phyloP scores from a whole-genome alignment of 92 coral and sea anemone genomes.

The Micromussa lordhowensis region DNA sequence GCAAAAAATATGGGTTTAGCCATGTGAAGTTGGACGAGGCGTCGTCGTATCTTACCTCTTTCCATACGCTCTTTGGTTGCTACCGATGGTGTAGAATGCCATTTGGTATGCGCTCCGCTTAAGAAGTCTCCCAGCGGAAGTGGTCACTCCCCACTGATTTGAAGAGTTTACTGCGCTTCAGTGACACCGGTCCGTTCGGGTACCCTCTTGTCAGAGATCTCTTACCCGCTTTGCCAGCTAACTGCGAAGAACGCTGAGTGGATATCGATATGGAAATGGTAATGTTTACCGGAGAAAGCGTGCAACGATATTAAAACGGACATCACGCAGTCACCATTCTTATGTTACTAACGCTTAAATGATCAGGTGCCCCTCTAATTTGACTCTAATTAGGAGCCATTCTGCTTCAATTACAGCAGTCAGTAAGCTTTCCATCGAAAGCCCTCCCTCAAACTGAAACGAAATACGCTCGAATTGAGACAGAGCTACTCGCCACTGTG shows the following conservation, averaged over 20 bases:
- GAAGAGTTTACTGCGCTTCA: no score
- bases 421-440: slow-evolving; percentile 14
- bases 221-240: slow-evolving; percentile 14
- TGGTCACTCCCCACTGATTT: slow-evolving; percentile 27
- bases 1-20: no score
- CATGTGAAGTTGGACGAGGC: no score
- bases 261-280: no score
- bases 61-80: no score
- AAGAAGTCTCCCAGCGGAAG: no score
- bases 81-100: no score
- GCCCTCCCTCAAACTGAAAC: slow-evolving; percentile 8
- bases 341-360: slow-evolving; percentile 11
- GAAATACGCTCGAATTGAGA: slow-evolving; percentile 14
- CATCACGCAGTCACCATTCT: not conserved
- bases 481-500: slow-evolving; percentile 15
- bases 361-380: not conserved
- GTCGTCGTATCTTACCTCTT: no score
- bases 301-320: slow-evolving; percentile 19
- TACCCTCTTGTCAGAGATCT: slow-evolving; percentile 8
- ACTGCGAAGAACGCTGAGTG: slow-evolving; percentile 17
- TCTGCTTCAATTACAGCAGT: slow-evolving; percentile 15
- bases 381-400: slow-evolving; percentile 1
- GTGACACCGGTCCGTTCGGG: not conserved
- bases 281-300: not conserved
- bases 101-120: no score